Percentiles rank a stretch among this genome's conserved stretches.
These are phyloP conservation scores for Tyrophagus putrescentiae DNA, from an alignment of 1,140 invertebrate species.

Conservation along the genomic window DNA sequence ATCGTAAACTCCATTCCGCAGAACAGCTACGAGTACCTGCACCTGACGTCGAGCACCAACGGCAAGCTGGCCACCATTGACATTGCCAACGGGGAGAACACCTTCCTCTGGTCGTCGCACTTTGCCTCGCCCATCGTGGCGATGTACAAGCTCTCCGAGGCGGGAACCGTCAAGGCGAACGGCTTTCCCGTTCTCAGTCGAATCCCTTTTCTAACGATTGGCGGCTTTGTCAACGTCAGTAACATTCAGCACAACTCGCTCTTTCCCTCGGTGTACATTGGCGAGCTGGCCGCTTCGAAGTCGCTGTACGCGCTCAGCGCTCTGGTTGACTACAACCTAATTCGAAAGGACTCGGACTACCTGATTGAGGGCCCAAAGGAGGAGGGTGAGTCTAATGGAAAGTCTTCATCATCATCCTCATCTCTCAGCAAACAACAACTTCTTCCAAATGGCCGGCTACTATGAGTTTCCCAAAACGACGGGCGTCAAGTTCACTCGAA, in stretches of 20 bases:
- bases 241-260: slow-evolving; percentile 5
- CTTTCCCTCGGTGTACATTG: slow-evolving; percentile 19
- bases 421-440: background rate
- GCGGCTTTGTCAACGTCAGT: background rate
- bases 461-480: slow-evolving; percentile 20
- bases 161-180: background rate
- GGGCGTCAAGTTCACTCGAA: background rate
- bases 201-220: slow-evolving; percentile 70
- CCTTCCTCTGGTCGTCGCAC: slow-evolving; percentile 68
- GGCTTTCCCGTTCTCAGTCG: slow-evolving; percentile 6
- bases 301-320: slow-evolving; percentile 15
- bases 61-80: slow-evolving; percentile 58
- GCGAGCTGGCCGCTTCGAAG: slow-evolving; percentile 9
- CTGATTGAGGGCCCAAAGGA: slow-evolving; percentile 20
- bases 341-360: slow-evolving; percentile 13
- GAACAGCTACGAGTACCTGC: slow-evolving; percentile 46
- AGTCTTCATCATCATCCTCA: background rate
- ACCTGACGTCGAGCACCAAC: slow-evolving; percentile 75
- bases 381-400: background rate
- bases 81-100: slow-evolving; percentile 40
- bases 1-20: slow-evolving; percentile 24
- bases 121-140: slow-evolving; percentile 78
- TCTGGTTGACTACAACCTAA: slow-evolving; percentile 16
- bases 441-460: slow-evolving; percentile 9
- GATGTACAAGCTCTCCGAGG: slow-evolving; percentile 47